A percentile compares a stretch with the other conserved stretches of the same genome.
Conservation (phyloP, 2,113 vertebrate genomes). For the Struthio camelus region DNA sequence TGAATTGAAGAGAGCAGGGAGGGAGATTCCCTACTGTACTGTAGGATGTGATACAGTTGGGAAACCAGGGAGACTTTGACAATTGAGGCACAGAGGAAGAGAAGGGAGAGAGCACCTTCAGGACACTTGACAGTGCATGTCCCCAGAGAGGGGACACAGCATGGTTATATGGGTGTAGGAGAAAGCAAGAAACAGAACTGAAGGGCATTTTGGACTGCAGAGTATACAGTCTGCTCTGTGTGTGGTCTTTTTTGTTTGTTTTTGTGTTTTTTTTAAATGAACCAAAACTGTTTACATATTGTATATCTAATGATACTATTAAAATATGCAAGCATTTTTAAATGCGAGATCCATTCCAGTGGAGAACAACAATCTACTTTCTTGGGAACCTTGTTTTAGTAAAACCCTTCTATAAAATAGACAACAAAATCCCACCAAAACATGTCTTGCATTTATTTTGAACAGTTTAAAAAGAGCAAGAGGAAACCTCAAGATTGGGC, state of each 20-base stretch:
- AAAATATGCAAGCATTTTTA: not conserved
- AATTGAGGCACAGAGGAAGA: not conserved
- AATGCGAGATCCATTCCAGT: not conserved
- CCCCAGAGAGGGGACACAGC: not conserved
- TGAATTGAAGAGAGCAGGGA: not conserved
- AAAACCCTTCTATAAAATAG: not conserved
- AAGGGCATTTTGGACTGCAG: not conserved
- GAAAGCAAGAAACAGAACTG: not conserved
- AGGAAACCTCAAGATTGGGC: not conserved
- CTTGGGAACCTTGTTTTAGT: not conserved
- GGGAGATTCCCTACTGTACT: not conserved
- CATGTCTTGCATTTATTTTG: not conserved
- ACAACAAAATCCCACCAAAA: not conserved
- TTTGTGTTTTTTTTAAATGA: too few species aligned
- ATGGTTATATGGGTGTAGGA: not conserved
- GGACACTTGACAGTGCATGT: not conserved
- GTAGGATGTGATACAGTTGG: not conserved
- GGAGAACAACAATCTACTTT: not conserved
- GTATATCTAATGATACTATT: not conserved
- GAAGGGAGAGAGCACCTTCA: not conserved
- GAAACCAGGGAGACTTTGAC: not conserved
- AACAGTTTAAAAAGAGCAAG: not conserved
- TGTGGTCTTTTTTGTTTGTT: too few species aligned
- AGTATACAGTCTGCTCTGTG: not conserved
- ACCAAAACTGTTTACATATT: rapidly evolving